Evolutionary conservation across 2,797 vertebrate genomes (phyloP).

Genomic region (Argyrosomus regius): DNA sequence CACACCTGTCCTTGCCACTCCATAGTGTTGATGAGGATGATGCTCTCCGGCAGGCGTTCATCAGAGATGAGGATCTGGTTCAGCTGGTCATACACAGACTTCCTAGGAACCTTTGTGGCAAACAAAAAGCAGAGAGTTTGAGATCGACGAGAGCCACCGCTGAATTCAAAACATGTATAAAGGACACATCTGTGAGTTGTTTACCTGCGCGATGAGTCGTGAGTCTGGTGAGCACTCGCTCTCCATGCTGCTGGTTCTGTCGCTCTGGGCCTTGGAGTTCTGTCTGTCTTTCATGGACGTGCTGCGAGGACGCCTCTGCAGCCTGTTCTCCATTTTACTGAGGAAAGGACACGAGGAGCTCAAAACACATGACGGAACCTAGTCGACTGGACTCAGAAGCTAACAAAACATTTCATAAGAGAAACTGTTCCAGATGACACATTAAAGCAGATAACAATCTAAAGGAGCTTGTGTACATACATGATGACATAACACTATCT

Average conservation of each 20-base stretch:
- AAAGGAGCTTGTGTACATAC: neutral
- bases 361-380: slow-evolving; percentile 9
- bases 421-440: neutral
- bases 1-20: slow-evolving; percentile 90
- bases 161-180: neutral
- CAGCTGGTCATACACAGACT: slow-evolving; percentile 89
- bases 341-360: slow-evolving; percentile 24
- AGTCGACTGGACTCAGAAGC: neutral
- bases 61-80: slow-evolving; percentile 90
- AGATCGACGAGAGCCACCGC: slow-evolving; percentile 4
- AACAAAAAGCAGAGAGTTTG: slow-evolving; percentile 32
- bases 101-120: slow-evolving; percentile 84
- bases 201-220: slow-evolving; percentile 81
- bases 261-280: slow-evolving; percentile 86
- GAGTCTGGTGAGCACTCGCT: slow-evolving; percentile 85
- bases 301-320: slow-evolving; percentile 84
- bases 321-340: slow-evolving; percentile 85
- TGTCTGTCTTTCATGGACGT: slow-evolving; percentile 89
- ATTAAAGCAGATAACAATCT: neutral
- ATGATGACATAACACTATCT: slow-evolving; percentile 11
- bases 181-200: neutral
- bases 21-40: slow-evolving; percentile 87
- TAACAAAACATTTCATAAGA: neutral
- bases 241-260: slow-evolving; percentile 86
- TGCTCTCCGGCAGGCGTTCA: slow-evolving; percentile 87